Evolutionary conservation across 64 coral and sea anemone species (phyloP).

Genomic region (Montipora cactus): DNA sequence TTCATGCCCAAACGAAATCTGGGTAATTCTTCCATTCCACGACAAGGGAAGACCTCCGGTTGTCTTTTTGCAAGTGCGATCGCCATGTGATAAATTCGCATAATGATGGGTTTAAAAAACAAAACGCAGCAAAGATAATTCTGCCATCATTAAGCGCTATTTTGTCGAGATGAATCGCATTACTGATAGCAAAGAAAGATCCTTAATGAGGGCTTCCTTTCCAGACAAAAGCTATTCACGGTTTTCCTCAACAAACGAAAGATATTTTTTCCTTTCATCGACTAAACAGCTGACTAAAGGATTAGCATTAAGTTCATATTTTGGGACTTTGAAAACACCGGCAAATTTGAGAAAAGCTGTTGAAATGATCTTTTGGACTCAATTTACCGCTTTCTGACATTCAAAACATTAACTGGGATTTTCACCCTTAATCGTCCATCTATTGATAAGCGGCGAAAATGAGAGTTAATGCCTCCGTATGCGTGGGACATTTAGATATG

Average conservation of each 20-base stretch:
- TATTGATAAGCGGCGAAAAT: constrained; percentile 70
- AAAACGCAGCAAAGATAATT: constrained; percentile 58
- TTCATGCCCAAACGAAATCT: too few species aligned
- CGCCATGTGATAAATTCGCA: constrained; percentile 5
- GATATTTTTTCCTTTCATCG: constrained; percentile 21
- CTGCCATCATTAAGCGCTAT: constrained; percentile 73
- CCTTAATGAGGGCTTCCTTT: constrained; percentile 74
- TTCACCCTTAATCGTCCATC: constrained; percentile 41
- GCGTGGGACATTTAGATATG: neutral
- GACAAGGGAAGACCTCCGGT: too few species aligned
- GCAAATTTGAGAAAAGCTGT: neutral
- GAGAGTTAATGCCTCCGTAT: neutral
- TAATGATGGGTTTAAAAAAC: constrained; percentile 48
- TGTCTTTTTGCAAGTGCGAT: too few species aligned
- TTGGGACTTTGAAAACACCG: neutral
- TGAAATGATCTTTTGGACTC: neutral
- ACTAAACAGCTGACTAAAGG: neutral
- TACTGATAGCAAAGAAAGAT: constrained; percentile 61
- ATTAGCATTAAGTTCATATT: neutral
- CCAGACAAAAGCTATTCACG: constrained; percentile 67
- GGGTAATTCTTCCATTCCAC: too few species aligned
- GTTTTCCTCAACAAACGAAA: constrained; percentile 64
- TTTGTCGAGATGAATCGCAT: constrained; percentile 74
- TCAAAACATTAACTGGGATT: constrained; percentile 11
- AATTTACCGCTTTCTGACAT: constrained; percentile 22